phyloP scores from a whole-genome alignment of 2,113 vertebrate genomes.

The Ia io region DNA sequence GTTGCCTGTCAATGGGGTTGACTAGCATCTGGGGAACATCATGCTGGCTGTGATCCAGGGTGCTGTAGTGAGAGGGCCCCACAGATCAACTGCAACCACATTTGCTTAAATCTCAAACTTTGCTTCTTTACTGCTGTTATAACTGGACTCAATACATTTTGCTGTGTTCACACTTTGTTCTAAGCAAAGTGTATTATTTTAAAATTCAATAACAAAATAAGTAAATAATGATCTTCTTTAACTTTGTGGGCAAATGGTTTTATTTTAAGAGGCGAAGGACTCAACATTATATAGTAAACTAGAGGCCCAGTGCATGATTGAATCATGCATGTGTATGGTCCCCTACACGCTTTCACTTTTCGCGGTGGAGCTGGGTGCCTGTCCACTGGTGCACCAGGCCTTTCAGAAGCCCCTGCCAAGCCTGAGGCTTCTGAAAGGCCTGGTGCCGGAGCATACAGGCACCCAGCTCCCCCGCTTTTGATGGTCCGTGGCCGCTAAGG shows the following conservation, averaged over 20 bases:
- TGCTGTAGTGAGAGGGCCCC: accelerated
- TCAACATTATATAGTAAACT: neutral
- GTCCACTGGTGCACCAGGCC: too few relatives aligned
- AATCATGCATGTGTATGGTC: too few relatives aligned
- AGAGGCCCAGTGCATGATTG: too few relatives aligned
- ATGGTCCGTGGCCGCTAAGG: too few relatives aligned
- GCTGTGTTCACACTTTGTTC: neutral
- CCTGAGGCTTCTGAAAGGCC: too few relatives aligned
- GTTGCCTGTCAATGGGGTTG: neutral
- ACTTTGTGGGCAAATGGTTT: neutral
- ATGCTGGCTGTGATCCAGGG: neutral
- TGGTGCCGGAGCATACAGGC: too few relatives aligned
- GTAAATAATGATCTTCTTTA: neutral
- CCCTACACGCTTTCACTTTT: too few relatives aligned
- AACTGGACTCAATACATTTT: neutral
- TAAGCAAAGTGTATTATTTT: neutral
- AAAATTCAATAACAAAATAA: neutral
- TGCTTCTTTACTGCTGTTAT: neutral
- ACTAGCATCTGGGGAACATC: neutral
- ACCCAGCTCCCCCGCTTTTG: too few relatives aligned
- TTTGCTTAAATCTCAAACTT: neutral
- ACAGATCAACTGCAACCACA: too few relatives aligned
- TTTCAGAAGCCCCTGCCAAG: too few relatives aligned
- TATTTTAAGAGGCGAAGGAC: neutral
- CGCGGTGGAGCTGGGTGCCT: too few relatives aligned